Evolutionary conservation across 1,140 invertebrate genomes (phyloP).

Genomic region (Heterodera schachtii): DNA sequence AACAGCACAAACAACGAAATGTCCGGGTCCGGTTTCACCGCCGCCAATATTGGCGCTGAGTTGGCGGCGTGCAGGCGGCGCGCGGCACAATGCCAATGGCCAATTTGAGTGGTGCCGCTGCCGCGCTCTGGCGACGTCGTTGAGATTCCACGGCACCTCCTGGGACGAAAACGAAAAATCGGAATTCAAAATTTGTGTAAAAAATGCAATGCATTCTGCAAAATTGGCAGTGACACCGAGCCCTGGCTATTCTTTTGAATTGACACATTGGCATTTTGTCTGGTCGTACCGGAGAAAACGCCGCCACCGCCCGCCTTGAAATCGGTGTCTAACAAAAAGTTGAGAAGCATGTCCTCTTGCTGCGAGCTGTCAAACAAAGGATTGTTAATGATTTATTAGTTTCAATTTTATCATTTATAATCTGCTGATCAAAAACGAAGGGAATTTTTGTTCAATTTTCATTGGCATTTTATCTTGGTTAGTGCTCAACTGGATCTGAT

Average conservation of each 20-base stretch:
- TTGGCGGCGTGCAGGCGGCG: not conserved
- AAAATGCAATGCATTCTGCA: no score
- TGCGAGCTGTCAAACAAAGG: conserved; percentile 46
- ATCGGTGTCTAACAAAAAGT: conserved; percentile 58
- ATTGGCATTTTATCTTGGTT: no score
- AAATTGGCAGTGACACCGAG: no score
- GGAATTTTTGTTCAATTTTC: no score
- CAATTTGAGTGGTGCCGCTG: conserved; percentile 17
- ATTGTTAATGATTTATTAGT: conserved; percentile 26
- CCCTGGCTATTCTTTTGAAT: no score
- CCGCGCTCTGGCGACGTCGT: conserved; percentile 7
- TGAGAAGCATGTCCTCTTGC: conserved; percentile 54
- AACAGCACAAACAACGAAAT: conserved; percentile 49
- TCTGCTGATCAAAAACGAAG: no score
- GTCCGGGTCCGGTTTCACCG: conserved; percentile 60
- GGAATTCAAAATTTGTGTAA: no score
- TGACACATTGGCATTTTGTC: no score
- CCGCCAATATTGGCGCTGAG: not conserved
- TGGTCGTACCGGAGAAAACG: conserved; percentile 8
- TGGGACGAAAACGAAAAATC: not conserved
- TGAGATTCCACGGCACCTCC: not conserved
- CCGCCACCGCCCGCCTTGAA: conserved; percentile 29
- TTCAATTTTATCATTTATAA: no score
- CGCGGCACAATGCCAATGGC: conserved; percentile 22
- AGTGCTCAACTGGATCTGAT: no score